Evolutionary conservation across 2,113 vertebrate genomes (phyloP), one percentile per base, ranked within the genome.

Genomic region (Promerops cafer): DNA sequence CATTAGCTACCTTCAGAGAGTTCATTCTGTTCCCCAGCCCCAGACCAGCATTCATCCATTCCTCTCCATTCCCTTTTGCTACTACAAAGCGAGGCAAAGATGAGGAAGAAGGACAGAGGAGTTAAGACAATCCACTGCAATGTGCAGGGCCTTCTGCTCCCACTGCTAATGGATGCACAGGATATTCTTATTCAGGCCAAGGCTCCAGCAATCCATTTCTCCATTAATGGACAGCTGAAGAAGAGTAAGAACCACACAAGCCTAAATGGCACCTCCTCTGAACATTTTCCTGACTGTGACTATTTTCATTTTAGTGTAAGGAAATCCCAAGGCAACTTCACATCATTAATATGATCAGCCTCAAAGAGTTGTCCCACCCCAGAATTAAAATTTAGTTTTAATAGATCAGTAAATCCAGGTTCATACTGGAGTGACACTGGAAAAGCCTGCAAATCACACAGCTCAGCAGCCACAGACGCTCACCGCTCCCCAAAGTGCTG

Each of bases 401-500:
- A 76, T 3, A 71, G 1, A 0, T 14, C 20, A 68, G 40, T n/a
- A 93, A 69, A 80, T 26, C n/a, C 49, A 65, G 16, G 50, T 52
- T 79, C 53, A 30, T 23, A n/a, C 1, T 9, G 49, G 57, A 79
- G 16, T 37, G 37, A 52, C 78, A 45, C 6, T 17, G 26, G 9
- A 88, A 88, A 72, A 88, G 57, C 20, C 53, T 42, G 37, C 17
- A 70, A 63, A 87, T 13, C 19, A 26, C 50, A 47, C 2, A 6
- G 63, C 49, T 53, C 78, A 44, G 37, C 52, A 84, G 87, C 18
- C 4, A 0, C n/a, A 69, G 49, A 37, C 0, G 0, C 45, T 69
- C 45, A 53, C 33, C 0, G 0, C 59, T 53, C 65, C 76, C 47
- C 39, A 5, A 42, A 61, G n/a, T 3, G 0, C 53, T 50, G 30